Evolutionary conservation across 2,113 vertebrate species (phyloP).

Genomic region (Sturnus vulgaris): DNA sequence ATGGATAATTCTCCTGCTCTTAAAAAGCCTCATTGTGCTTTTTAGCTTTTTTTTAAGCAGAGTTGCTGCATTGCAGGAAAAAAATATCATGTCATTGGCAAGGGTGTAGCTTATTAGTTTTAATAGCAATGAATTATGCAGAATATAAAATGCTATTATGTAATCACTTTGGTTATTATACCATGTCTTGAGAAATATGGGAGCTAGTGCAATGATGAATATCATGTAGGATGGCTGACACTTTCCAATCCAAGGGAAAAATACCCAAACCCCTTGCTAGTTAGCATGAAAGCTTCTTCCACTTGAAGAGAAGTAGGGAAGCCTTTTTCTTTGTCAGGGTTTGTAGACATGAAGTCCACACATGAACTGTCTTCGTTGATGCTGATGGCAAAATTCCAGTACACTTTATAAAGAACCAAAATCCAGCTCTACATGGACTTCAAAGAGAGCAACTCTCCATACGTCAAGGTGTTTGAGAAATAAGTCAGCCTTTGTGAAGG

Average conservation of each 20-base stretch:
- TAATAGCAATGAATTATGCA: constrained; percentile 7
- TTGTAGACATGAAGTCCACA: not conserved
- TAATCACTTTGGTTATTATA: constrained; percentile 25
- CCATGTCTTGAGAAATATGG: not conserved
- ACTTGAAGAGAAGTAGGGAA: not conserved
- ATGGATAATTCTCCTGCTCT: not conserved
- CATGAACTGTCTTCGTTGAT: not conserved
- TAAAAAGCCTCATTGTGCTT: constrained; percentile 4
- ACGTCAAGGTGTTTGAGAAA: not conserved
- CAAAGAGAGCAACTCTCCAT: not conserved
- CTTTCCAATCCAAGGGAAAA: not conserved
- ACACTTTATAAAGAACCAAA: not conserved
- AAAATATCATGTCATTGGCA: not conserved
- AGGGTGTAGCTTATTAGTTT: constrained; percentile 18
- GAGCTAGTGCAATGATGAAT: not conserved
- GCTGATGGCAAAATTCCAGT: constrained; percentile 10
- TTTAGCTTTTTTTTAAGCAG: not conserved
- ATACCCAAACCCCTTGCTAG: not conserved
- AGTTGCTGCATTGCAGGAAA: constrained; percentile 22
- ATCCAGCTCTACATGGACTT: not conserved
- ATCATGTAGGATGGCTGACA: not conserved
- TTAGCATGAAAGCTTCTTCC: not conserved
- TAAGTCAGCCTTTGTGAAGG: not conserved
- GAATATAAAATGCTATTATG: constrained; percentile 22
- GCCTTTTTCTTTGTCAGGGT: not conserved